Evolutionary conservation across 53 echinoderm and acorn worm species (phyloP).

Genomic region (Temnopleurus reevesii): DNA sequence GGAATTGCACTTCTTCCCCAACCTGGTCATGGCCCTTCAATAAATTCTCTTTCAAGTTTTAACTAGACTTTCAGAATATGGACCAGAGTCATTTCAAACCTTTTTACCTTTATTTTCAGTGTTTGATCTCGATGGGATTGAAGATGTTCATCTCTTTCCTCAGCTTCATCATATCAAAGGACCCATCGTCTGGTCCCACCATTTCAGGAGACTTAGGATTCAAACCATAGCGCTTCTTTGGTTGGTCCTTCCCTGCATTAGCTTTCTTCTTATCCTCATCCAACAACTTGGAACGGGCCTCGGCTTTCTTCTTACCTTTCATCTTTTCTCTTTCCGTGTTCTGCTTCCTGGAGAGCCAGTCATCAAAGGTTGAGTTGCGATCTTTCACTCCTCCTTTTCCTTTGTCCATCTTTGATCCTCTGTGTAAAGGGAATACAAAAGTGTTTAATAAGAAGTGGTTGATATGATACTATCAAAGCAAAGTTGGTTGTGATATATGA

Average conservation of each 20-base stretch:
- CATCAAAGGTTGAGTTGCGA: slow-evolving; percentile 82
- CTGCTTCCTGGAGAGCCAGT: slow-evolving; percentile 88
- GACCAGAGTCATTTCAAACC: too few species aligned
- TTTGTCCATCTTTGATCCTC: slow-evolving; percentile 50
- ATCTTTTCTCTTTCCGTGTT: slow-evolving; percentile 72
- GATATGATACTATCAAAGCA: too few species aligned
- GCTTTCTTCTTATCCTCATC: slow-evolving; percentile 82
- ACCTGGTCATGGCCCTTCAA: neutral
- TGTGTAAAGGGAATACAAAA: neutral
- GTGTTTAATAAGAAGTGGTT: too few species aligned
- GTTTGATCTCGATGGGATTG: slow-evolving; percentile 72
- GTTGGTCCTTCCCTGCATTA: slow-evolving; percentile 52
- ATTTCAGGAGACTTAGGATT: slow-evolving; percentile 68
- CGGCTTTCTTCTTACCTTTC: slow-evolving; percentile 73
- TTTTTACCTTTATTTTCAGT: neutral
- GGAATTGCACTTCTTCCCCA: too few species aligned
- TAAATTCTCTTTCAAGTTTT: neutral
- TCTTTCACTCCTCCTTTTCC: slow-evolving; percentile 59
- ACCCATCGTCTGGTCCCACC: slow-evolving; percentile 75
- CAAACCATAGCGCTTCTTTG: slow-evolving; percentile 46
- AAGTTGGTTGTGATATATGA: too few species aligned
- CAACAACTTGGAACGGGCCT: slow-evolving; percentile 73
- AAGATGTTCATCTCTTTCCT: slow-evolving; percentile 98
- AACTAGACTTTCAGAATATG: neutral
- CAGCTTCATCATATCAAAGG: slow-evolving; percentile 91